Evolutionary conservation across 1,140 invertebrate species (phyloP), one percentile per base, ranked within the genome.

Genomic region (Bacillus rossius): DNA sequence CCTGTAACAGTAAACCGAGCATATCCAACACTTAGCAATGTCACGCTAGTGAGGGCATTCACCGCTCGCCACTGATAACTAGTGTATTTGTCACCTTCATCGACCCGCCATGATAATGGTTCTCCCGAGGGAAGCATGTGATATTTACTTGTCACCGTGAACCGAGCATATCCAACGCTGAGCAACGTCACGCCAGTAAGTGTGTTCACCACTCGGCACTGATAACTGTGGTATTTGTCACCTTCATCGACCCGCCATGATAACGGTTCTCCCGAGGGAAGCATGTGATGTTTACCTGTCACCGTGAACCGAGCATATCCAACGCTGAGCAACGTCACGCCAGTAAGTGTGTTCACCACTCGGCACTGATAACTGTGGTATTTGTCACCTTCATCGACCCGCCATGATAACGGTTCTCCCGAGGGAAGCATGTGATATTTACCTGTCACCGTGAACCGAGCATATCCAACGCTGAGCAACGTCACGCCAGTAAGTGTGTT

Each of bases 11-110:
- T 67, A 22, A 74, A 43, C 17, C 34, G 20, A 8, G 58, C 60
- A 14, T 29, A 40, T 0, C 55, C 55, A 0, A 40, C 34, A 47
- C 73, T 75, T 13, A 74, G 64, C 43, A 69, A 67, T 10, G 70
- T 71, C 22, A 65, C 59, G 3, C 71, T 72, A n/a, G 73, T 77
- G 10, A 77, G 64, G 37, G 61, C 57, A 61, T 77, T 72, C 26
- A 71, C 69, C 3, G 73, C 74, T 48, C 73, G 69, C 42, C 75
- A 77, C 40, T 69, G 71, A 62, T 72, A 77, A 16, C 66, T 66
- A 17, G 65, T 64, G 22, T 63, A 65, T 7, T 66, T 69, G 61
- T 76, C 73, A 13, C 63, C 64, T 51, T 64, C 51, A 8, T 65
- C 64, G 16, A 73, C 70, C 16, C 68, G 63, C 38, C 71, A 65